Percentiles rank a stretch among this genome's conserved stretches.
phyloP scores from a whole-genome alignment of 2,888 invertebrate genomes.

The Loripinus fragilis region DNA sequence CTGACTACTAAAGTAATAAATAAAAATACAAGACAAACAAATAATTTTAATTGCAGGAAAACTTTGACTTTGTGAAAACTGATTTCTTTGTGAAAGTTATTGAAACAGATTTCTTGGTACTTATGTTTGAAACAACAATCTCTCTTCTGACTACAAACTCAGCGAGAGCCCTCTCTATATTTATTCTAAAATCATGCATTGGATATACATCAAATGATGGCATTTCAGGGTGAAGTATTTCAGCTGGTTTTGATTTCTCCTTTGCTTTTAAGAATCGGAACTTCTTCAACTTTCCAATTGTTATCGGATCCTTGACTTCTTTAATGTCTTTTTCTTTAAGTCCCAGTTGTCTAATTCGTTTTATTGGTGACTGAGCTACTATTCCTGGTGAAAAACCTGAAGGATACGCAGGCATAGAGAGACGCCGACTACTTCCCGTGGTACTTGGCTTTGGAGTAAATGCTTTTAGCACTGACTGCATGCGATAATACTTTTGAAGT shows the following conservation, averaged over 20 bases:
- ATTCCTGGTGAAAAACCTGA: not conserved
- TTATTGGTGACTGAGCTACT: not conserved
- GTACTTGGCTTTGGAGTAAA: slow-evolving; percentile 11
- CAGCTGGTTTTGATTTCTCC: not conserved
- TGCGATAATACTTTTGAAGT: slow-evolving; percentile 46
- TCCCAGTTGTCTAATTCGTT: not conserved
- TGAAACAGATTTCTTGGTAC: slow-evolving; percentile 52
- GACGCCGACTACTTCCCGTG: not conserved
- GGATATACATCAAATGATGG: slow-evolving; percentile 48
- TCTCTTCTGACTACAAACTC: slow-evolving; percentile 69
- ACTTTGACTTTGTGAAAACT: slow-evolving; percentile 49
- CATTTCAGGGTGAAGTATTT: not conserved
- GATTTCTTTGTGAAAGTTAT: slow-evolving; percentile 65
- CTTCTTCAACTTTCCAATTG: slow-evolving; percentile 44
- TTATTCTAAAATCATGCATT: slow-evolving; percentile 51
- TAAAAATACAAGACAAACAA: too few relatives aligned
- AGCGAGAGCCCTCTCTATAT: slow-evolving; percentile 55
- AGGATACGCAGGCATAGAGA: not conserved
- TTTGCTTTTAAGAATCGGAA: slow-evolving; percentile 43
- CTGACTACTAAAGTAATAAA: too few relatives aligned
- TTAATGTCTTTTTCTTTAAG: not conserved
- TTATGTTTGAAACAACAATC: slow-evolving; percentile 60
- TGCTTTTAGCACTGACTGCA: slow-evolving; percentile 47
- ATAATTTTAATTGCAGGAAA: not conserved
- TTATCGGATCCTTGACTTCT: not conserved